Evolutionary conservation across 2,113 vertebrate genomes (phyloP).

Genomic region (Hystrix cristata): DNA sequence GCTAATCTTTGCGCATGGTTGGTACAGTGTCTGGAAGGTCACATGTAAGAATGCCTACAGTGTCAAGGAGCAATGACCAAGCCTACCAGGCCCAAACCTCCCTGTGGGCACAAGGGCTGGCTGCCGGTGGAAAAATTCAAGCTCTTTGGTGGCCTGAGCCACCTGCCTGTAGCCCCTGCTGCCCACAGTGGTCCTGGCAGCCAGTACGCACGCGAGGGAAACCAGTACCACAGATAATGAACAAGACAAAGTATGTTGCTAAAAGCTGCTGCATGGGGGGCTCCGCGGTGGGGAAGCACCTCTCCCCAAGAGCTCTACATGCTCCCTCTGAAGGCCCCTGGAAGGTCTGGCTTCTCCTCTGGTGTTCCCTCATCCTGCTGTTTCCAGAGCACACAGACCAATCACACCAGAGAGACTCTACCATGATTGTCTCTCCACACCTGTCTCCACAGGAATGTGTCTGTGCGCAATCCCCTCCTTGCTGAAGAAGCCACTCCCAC

Average conservation of each 20-base stretch:
- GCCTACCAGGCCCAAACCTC: not conserved
- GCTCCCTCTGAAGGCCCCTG: not conserved
- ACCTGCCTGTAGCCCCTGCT: not conserved
- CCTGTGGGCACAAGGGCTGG: not conserved
- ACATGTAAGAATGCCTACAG: not conserved
- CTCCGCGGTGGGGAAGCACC: not conserved
- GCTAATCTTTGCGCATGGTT: not conserved
- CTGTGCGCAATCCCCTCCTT: not conserved
- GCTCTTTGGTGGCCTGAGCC: not conserved
- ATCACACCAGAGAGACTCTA: not conserved
- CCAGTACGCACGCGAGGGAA: not conserved
- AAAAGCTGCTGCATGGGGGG: not conserved
- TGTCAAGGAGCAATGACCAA: not conserved
- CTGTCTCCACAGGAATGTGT: fast-evolving
- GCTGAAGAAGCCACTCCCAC: not conserved
- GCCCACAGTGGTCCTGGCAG: not conserved
- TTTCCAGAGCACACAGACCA: not conserved
- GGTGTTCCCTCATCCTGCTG: no score
- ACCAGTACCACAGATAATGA: not conserved
- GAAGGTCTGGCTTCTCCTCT: not conserved
- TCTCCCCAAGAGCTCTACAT: not conserved
- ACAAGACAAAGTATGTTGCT: not conserved
- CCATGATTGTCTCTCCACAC: not conserved
- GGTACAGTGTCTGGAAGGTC: not conserved
- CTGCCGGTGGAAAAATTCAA: not conserved